These are phyloP conservation scores for Plectus sambesii DNA, from an alignment of 1,140 invertebrate species.

Conservation along the genomic window DNA sequence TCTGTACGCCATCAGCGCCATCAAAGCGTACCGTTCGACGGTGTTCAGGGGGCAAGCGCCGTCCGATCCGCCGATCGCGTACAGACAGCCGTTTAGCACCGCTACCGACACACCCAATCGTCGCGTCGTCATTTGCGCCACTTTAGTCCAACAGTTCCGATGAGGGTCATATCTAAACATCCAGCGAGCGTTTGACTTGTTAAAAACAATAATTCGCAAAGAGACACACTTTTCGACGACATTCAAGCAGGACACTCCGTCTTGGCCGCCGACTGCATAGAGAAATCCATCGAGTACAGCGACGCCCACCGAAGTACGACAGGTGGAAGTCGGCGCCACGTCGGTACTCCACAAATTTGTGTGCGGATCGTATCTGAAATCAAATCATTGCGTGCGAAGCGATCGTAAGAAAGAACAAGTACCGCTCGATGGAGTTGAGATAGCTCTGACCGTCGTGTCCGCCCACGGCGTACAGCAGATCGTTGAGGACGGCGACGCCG, in stretches of 20 bases:
- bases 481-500: conserved; percentile 90
- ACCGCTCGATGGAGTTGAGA: conserved; percentile 86
- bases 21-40: conserved; percentile 41
- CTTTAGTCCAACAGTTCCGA: conserved; percentile 91
- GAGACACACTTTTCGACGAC: conserved; percentile 53
- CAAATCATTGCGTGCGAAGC: too few relatives aligned
- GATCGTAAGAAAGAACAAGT: too few relatives aligned
- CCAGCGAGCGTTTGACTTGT: too few relatives aligned
- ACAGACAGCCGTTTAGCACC: conserved; percentile 82
- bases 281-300: conserved; percentile 88
- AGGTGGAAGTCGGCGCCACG: conserved; percentile 90
- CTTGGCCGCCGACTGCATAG: conserved; percentile 92
- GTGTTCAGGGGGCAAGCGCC: conserved; percentile 89
- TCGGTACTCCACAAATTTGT: conserved; percentile 96
- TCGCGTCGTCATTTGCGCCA: conserved; percentile 89
- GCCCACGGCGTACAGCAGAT: conserved; percentile 85
- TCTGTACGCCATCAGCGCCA: not conserved
- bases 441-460: conserved; percentile 96
- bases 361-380: conserved; percentile 94
- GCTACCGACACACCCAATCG: conserved; percentile 92
- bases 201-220: conserved; percentile 20
- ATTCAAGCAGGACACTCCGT: conserved; percentile 76
- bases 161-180: conserved; percentile 87
- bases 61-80: conserved; percentile 94
- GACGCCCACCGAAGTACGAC: conserved; percentile 90